Base-by-base conservation (phyloP, 2,888 invertebrate genomes). In the Arrhopalites spinosus region DNA sequence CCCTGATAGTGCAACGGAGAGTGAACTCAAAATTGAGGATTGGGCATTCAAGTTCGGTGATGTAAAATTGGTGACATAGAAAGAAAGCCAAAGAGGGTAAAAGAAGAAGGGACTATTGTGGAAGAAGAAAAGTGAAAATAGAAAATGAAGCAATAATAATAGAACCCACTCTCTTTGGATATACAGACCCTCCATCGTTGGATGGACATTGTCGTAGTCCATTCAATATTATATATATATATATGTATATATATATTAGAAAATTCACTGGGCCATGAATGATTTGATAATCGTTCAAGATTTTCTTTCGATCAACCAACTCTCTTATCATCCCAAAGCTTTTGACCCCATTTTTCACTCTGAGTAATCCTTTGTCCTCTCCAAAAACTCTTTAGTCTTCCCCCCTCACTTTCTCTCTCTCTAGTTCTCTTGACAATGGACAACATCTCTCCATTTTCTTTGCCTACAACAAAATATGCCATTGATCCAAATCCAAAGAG, bases 251-350 rank as follows among this genome's bases (percentile, higher is more conserved):
- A 13, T 23, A 20, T 1, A 59, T 59, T 36, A 59, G 43, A 71
- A 43, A 71, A 71, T 59, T 23, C n/a, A 11, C 36, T 30, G 56
- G 56, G 5, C 56, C 70, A 56, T 56, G 59, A 71, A 71, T 59
- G 61, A 71, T 71, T 71, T 71, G 71, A 61, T 71, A 71, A 71
- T 71, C 43, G 56, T 71, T 43, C 43, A 27, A 50, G 50, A 70
- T 70, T 45, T 36, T 59, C 47, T 47, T 68, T 43, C 23, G 2
- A 25, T 68, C 11, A 13, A 27, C 29, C 5, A 23, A 15, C 25
- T 64, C 59, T 59, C 59, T 36, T 11, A 7, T 11, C 36, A 7
- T 36, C 11, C 36, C 11, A 68, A 25, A 45, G 67, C 67, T 68
- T 68, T 68, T 68, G 67, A 68, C 67, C 67, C 45, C 67, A 68